Evolutionary conservation across 2,113 vertebrate genomes (phyloP).

Genomic region (Psilopogon haemacephalus): DNA sequence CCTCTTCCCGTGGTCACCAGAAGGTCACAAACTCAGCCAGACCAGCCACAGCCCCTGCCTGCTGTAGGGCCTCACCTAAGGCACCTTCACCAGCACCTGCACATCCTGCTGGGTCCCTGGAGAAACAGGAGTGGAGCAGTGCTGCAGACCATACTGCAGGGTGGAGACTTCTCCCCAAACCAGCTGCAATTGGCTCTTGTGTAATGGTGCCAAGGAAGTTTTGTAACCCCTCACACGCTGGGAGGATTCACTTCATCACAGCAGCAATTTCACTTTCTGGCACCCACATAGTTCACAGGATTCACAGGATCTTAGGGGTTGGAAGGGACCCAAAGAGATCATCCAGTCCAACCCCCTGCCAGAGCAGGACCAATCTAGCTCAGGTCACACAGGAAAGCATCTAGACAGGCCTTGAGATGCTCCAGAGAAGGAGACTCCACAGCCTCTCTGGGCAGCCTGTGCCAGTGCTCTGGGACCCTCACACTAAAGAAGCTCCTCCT

Average conservation of each 20-base stretch:
- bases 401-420: no score
- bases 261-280: constrained; percentile 58
- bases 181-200: constrained; percentile 21
- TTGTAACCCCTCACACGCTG: constrained; percentile 4
- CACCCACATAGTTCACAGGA: no score
- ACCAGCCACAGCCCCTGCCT: background rate
- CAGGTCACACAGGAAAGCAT: no score
- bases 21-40: background rate
- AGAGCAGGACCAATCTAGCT: no score
- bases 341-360: no score
- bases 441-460: no score
- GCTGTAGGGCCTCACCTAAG: fast-evolving
- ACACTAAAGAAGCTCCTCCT: no score
- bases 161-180: constrained; percentile 10
- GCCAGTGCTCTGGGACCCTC: no score
- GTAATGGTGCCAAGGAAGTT: constrained; percentile 35
- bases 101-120: constrained; percentile 11
- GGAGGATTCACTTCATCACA: constrained; percentile 22
- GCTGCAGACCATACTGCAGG: background rate
- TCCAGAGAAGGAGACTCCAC: no score
- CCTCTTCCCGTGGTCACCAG: background rate
- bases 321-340: no score
- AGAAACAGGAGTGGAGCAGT: background rate
- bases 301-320: no score
- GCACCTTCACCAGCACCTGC: background rate